Evolutionary conservation across 2,888 invertebrate genomes (phyloP).

Genomic region (Andricus curvator): DNA sequence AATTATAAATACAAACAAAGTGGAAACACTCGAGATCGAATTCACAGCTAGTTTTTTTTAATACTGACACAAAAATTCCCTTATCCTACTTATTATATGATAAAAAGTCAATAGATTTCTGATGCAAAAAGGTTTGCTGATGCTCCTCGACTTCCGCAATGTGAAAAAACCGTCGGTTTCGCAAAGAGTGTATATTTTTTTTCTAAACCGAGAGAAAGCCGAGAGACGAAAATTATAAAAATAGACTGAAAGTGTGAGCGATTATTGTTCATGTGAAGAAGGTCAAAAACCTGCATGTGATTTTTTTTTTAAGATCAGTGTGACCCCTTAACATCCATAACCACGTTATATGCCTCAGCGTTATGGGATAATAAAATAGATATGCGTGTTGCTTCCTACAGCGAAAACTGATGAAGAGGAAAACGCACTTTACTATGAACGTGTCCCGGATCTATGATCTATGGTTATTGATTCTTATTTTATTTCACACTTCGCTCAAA

Average conservation of each 20-base stretch:
- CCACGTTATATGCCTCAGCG: background rate
- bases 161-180: too few species aligned
- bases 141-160: too few species aligned
- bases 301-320: background rate
- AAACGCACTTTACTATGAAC: background rate
- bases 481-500: background rate
- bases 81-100: too few species aligned
- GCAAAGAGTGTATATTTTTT: too few species aligned
- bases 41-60: too few species aligned
- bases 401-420: constrained; percentile 2
- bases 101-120: too few species aligned
- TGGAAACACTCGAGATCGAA: too few species aligned
- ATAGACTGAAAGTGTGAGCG: background rate
- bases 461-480: background rate
- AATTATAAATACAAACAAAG: too few species aligned
- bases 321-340: constrained; percentile 1
- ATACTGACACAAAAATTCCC: too few species aligned
- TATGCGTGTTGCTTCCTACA: background rate
- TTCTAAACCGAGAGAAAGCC: too few species aligned
- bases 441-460: constrained; percentile 2
- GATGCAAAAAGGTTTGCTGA: too few species aligned
- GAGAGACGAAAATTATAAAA: too few species aligned
- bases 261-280: background rate
- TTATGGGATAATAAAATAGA: constrained; percentile 13
- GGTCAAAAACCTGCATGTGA: background rate